These are phyloP conservation scores for Montipora capricornis DNA, from an alignment of 64 coral and sea anemone genomes.

Conservation along the genomic window DNA sequence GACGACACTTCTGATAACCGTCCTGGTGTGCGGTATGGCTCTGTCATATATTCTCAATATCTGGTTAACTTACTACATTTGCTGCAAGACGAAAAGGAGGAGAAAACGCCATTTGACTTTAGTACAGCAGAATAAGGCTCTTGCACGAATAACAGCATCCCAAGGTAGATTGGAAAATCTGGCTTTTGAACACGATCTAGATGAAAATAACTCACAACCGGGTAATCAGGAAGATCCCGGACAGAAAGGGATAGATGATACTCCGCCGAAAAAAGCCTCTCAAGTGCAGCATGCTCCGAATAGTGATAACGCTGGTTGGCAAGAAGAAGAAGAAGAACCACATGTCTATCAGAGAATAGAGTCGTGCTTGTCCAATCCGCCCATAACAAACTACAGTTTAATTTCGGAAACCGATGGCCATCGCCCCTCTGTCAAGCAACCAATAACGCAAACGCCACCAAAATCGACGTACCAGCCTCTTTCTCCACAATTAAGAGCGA, in stretches of 20 bases:
- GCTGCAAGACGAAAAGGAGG: background rate
- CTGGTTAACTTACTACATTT: constrained; percentile 26
- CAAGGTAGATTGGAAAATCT: background rate
- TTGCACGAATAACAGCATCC: background rate
- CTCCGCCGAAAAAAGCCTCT: background rate
- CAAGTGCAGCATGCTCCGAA: background rate
- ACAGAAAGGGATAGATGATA: background rate
- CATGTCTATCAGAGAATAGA: constrained; percentile 33
- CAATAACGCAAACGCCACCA: background rate
- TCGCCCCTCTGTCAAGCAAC: background rate
- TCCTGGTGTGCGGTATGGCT: background rate
- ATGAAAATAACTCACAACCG: background rate
- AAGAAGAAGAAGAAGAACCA: background rate
- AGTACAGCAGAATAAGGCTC: background rate
- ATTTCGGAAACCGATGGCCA: background rate
- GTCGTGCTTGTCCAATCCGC: background rate
- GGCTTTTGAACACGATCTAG: background rate
- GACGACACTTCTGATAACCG: background rate
- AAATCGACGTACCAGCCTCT: background rate
- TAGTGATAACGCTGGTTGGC: background rate
- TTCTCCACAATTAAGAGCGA: background rate
- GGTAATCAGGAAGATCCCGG: background rate
- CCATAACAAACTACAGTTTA: background rate
- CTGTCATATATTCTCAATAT: background rate
- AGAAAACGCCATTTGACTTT: constrained; percentile 15